phyloP scores from a whole-genome alignment of 2,113 vertebrate genomes.

The Daphoenositta chrysoptera region DNA sequence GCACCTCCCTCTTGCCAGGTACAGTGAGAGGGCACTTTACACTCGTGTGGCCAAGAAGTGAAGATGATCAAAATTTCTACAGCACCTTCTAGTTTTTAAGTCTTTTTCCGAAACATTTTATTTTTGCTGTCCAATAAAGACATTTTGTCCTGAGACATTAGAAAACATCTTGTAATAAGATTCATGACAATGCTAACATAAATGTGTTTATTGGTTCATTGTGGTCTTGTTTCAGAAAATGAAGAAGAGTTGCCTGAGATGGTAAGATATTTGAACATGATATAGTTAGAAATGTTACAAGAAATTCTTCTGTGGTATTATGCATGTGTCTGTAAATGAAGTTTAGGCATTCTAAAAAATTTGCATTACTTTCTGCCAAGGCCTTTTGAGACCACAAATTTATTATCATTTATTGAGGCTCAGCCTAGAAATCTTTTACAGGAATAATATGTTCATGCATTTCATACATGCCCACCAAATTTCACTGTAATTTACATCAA shows the following conservation, averaged over 20 bases:
- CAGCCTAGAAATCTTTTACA: not conserved
- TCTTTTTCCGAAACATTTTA: not conserved
- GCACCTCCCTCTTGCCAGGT: not conserved
- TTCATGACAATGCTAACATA: not conserved
- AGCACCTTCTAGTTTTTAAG: not conserved
- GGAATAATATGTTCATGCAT: not conserved
- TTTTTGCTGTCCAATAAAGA: not conserved
- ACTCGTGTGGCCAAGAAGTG: accelerated
- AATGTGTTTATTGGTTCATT: not conserved
- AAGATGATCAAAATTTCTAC: not conserved
- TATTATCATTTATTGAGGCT: not conserved
- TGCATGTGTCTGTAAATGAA: not conserved
- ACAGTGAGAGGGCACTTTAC: not conserved
- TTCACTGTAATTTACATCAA: not conserved
- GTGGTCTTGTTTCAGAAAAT: not conserved
- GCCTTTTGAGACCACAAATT: not conserved
- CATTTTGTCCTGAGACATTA: not conserved
- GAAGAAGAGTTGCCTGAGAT: not conserved
- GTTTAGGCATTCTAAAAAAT: not conserved
- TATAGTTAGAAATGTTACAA: not conserved
- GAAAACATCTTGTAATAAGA: not conserved
- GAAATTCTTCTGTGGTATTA: not conserved
- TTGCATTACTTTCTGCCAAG: not conserved
- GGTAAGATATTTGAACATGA: not conserved
- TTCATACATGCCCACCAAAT: not conserved